Evolutionary conservation across 2,113 vertebrate species (phyloP).

Genomic region (Callaeas wilsoni): DNA sequence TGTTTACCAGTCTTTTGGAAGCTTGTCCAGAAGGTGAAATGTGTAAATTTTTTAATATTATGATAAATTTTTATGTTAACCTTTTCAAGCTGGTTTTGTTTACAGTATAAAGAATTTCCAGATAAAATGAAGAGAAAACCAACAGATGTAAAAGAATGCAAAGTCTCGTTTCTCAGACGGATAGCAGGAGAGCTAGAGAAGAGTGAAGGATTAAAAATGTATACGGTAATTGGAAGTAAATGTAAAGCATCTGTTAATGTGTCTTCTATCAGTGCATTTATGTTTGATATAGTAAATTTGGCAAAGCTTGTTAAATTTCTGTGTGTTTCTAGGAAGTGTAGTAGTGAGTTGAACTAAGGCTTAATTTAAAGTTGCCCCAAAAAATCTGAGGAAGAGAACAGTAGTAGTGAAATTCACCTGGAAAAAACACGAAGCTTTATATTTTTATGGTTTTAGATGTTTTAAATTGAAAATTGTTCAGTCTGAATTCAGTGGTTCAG

Average conservation of each 20-base stretch:
- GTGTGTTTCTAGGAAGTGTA: neutral
- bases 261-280: neutral
- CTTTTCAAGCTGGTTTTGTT: neutral
- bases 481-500: neutral
- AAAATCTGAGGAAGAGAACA: neutral
- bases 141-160: slow-evolving; percentile 18
- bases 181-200: slow-evolving; percentile 52
- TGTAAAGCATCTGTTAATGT: neutral
- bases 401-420: neutral
- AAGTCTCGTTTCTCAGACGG: slow-evolving; percentile 13
- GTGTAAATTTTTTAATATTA: neutral
- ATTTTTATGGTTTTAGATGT: neutral
- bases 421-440: neutral
- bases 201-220: slow-evolving; percentile 58
- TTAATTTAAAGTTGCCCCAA: neutral
- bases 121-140: slow-evolving; percentile 26
- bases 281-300: neutral
- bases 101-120: slow-evolving; percentile 50
- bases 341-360: neutral
- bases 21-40: neutral
- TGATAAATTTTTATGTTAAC: neutral
- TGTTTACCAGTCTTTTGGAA: neutral
- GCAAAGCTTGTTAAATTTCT: neutral
- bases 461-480: neutral
- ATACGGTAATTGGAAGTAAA: slow-evolving; percentile 37